Conservation (phyloP, 2,888 invertebrate genomes). For the Archips crataeganus region DNA sequence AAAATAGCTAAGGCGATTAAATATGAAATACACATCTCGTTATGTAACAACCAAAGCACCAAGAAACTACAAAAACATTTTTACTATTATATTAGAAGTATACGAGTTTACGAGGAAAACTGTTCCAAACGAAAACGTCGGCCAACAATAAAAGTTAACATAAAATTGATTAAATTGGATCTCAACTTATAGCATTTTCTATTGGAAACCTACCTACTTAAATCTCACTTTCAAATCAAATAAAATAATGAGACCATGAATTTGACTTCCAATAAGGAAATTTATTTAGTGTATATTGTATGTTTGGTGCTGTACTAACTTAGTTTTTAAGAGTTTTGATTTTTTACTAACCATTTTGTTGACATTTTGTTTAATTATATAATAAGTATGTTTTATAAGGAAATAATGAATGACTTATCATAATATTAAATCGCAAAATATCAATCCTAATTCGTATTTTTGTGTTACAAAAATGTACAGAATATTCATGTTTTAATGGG, state of each 20-base stretch:
- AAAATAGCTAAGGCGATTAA: not conserved
- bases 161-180: not conserved
- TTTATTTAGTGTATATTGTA: too few relatives aligned
- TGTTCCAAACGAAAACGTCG: not conserved
- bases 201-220: not conserved
- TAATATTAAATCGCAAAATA: too few relatives aligned
- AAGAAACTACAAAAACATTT: not conserved
- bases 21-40: conserved; percentile 2
- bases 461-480: not conserved
- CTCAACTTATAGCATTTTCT: not conserved
- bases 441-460: too few relatives aligned
- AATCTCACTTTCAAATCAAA: not conserved
- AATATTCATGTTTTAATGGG: not conserved
- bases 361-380: too few relatives aligned
- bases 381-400: too few relatives aligned
- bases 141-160: not conserved
- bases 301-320: too few relatives aligned
- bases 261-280: too few relatives aligned
- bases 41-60: not conserved
- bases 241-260: too few relatives aligned
- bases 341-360: too few relatives aligned
- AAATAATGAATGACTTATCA: too few relatives aligned
- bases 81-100: not conserved
- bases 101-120: not conserved
- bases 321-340: too few relatives aligned